These are phyloP conservation scores for Speoplatyrhinus poulsoni DNA, from an alignment of 2,113 vertebrate species.

Conservation along the genomic window DNA sequence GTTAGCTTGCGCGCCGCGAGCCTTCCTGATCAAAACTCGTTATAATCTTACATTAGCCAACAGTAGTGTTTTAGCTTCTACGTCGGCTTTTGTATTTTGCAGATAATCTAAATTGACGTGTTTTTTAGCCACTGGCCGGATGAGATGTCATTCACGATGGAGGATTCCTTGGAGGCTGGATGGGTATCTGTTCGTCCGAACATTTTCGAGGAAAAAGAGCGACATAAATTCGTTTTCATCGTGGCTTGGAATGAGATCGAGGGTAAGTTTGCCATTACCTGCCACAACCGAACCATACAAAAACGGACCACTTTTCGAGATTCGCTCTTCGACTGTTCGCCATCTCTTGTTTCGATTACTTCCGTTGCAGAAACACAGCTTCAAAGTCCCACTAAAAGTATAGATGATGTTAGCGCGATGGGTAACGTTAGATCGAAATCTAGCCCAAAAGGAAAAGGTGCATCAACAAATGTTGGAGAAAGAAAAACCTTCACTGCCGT, in stretches of 20 bases:
- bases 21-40: background rate
- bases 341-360: constrained; percentile 13
- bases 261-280: constrained; percentile 95
- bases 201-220: constrained; percentile 91
- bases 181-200: constrained; percentile 94
- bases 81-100: background rate
- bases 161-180: constrained; percentile 90
- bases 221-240: constrained; percentile 95
- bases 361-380: constrained; percentile 38
- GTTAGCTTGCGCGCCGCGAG: background rate
- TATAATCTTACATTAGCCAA: constrained; percentile 14
- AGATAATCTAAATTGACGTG: constrained; percentile 14
- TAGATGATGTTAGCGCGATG: constrained; percentile 29
- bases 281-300: constrained; percentile 94
- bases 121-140: constrained; percentile 33
- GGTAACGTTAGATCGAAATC: constrained; percentile 44
- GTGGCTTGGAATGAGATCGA: constrained; percentile 98
- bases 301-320: constrained; percentile 82
- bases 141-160: constrained; percentile 88
- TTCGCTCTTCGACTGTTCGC: constrained; percentile 47
- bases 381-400: constrained; percentile 35
- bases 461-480: constrained; percentile 21
- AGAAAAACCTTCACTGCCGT: constrained; percentile 21
- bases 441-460: constrained; percentile 10
- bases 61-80: constrained; percentile 36